These are phyloP conservation scores for Cephus spinipes DNA, from an alignment of 2,888 invertebrate genomes.

Conservation along the genomic window DNA sequence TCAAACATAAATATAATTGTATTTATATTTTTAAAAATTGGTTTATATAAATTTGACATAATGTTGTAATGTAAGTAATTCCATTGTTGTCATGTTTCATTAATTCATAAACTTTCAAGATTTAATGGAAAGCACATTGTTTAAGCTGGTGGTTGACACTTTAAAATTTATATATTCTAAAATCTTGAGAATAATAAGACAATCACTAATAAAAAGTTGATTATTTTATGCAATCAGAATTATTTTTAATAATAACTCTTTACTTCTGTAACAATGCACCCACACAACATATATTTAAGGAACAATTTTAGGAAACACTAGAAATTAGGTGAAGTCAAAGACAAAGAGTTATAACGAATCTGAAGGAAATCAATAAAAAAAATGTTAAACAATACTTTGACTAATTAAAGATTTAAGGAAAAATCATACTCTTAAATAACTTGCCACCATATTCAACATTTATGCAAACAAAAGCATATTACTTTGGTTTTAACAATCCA, in stretches of 20 bases:
- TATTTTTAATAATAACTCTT: background rate
- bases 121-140: background rate
- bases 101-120: background rate
- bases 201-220: conserved; percentile 11
- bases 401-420: background rate
- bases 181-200: background rate
- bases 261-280: background rate
- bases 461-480: background rate
- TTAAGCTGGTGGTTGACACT: background rate
- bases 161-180: background rate
- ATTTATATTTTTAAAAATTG: conserved; percentile 6
- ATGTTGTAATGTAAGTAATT: background rate
- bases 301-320: background rate
- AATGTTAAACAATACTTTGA: background rate
- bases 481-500: background rate
- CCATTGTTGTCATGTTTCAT: background rate
- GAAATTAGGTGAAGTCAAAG: background rate
- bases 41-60: background rate
- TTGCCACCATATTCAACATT: background rate
- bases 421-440: background rate
- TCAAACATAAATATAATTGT: background rate
- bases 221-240: background rate
- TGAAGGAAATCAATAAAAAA: background rate
- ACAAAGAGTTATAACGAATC: background rate
- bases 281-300: background rate